Percentiles rank a stretch among this genome's conserved stretches.
Conservation (phyloP, 2,113 vertebrate species). For the Barnardius zonarius region DNA sequence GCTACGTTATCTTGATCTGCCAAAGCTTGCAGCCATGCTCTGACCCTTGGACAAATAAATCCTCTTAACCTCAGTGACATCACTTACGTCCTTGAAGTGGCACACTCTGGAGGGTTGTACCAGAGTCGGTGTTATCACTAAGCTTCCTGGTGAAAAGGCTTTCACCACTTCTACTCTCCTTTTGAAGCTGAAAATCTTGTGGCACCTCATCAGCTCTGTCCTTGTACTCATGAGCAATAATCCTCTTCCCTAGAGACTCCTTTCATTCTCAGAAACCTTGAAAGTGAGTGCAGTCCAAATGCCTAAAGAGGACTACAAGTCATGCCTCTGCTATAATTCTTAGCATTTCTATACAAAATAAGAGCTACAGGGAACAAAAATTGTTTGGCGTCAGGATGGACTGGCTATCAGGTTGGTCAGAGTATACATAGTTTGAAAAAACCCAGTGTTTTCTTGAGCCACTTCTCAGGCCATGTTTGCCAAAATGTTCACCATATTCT, state of each 20-base stretch:
- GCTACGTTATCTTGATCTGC: not conserved
- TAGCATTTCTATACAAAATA: not conserved
- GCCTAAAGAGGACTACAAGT: not conserved
- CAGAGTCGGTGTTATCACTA: not conserved
- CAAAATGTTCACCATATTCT: slow-evolving; percentile 18
- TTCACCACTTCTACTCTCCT: not conserved
- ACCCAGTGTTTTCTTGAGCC: not conserved
- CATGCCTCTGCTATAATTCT: not conserved
- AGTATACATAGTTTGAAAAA: not conserved
- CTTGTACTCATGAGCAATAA: not conserved
- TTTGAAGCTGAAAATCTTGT: not conserved
- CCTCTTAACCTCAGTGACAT: not conserved
- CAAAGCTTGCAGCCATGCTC: not conserved
- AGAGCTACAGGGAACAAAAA: not conserved
- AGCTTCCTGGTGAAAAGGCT: not conserved
- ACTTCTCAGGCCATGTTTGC: not conserved
- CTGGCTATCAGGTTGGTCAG: not conserved
- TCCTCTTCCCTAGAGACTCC: not conserved
- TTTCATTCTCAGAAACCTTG: not conserved
- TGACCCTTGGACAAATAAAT: not conserved
- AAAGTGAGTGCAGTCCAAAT: not conserved
- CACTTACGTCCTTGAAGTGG: not conserved
- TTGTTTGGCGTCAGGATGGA: not conserved
- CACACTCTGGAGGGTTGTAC: not conserved
- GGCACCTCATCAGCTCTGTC: not conserved